Evolutionary conservation across 2,888 invertebrate genomes (phyloP), one percentile per base, ranked within the genome.

Genomic region (Cephus sareptanus): DNA sequence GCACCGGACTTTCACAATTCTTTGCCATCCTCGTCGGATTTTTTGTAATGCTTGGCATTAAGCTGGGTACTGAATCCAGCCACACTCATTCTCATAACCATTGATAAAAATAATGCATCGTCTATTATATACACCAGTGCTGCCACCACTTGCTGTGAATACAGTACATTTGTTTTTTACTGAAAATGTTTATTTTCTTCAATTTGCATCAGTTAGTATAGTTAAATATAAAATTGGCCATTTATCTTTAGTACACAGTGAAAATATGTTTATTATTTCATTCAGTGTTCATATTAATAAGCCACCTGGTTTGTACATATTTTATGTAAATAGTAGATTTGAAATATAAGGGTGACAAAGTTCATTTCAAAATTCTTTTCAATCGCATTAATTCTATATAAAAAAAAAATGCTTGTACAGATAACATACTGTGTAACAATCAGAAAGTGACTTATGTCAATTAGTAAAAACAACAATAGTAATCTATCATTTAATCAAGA

Each of bases 31-130:
- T 96, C 11, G 80, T 94, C 34, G 96, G 96, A 78, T 96, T 96
- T 90, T 88, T 93, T 35, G 83, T 96, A 12, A 96, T 96, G 96
- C 95, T 96, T 83, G 95, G 94, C 82, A 89, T 95, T 56, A 94
- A 95, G 86, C 85, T 56, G 1, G 56, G 23, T 56, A 56, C 56
- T 23, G 23, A 56, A 56, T 56, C 56, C 56, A 56, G 23, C 56
- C 56, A 56, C 23, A 23, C 23, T 23, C 56, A 40, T 40, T 15
- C 40, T 15, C 40, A 37, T 37, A 4, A 56, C 9, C 23, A 9
- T 23, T 56, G 23, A 23, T 56, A 56, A 56, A 2, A 56, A 56
- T 23, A 56, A 56, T 23, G 23, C 9, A 56, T 56, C 23, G 23
- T 23, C 23, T 23, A 9, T 56, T 56, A 56, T 23, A 56, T 56